Percentiles rank a stretch among this genome's conserved stretches.
phyloP scores from a whole-genome alignment of 2,888 invertebrate genomes.

The Synanthedon andrenaeformis region DNA sequence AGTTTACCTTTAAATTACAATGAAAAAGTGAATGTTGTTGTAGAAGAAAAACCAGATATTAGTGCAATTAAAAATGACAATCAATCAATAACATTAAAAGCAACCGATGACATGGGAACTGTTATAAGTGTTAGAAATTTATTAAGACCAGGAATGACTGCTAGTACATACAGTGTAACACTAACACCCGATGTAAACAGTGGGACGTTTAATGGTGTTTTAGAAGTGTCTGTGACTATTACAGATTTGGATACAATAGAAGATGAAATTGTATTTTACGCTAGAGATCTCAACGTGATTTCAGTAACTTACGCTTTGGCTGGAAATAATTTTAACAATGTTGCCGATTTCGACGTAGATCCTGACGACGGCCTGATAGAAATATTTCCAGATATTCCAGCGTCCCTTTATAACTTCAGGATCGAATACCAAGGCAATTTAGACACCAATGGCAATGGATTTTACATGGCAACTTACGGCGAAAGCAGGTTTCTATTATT shows the following conservation, averaged over 20 bases:
- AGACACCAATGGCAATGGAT: slow-evolving; percentile 16
- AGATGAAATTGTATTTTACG: slow-evolving; percentile 24
- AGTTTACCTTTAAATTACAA: too few species aligned
- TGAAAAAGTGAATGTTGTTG: too few species aligned
- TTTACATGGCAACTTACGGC: slow-evolving; percentile 24
- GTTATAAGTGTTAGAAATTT: background rate
- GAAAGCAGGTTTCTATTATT: slow-evolving; percentile 21
- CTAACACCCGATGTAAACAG: slow-evolving; percentile 19
- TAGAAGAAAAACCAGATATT: background rate
- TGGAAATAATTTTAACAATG: slow-evolving; percentile 12
- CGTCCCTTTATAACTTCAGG: slow-evolving; percentile 20
- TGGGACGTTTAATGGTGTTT: slow-evolving; percentile 25
- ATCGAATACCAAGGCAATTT: slow-evolving; percentile 31
- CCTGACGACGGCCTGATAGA: slow-evolving; percentile 23
- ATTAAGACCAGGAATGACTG: slow-evolving; percentile 32
- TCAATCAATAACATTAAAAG: background rate
- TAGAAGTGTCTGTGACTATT: slow-evolving; percentile 21
- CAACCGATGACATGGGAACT: background rate
- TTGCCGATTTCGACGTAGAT: slow-evolving; percentile 14
- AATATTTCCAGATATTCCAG: slow-evolving; percentile 20
- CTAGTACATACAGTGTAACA: slow-evolving; percentile 23
- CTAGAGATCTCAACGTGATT: slow-evolving; percentile 19
- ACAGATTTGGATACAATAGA: slow-evolving; percentile 17
- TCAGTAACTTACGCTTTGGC: slow-evolving; percentile 22
- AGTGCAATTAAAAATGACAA: background rate